Evolutionary conservation across 2,888 invertebrate species (phyloP), one percentile per base, ranked within the genome.

Genomic region (Quadroppia sp.): DNA sequence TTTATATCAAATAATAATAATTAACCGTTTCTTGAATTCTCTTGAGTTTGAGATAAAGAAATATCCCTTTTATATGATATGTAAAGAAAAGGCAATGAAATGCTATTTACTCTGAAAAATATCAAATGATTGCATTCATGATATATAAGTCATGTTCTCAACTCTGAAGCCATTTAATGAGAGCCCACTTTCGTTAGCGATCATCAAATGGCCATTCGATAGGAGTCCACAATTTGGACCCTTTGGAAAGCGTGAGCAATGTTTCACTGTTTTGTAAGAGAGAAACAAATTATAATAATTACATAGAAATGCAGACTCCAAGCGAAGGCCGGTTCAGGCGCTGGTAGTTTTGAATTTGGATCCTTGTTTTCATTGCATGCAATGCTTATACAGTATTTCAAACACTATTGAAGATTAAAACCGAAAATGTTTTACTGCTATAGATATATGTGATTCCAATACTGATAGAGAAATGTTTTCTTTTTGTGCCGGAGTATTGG

Each of bases 241-340:
- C 4, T 25, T 20, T 69, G 69, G 45, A 69, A 69, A 69, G 69
- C 69, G 69, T 69, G 69, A 69, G 69, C 45, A 23, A 17, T 67
- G 20, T 67, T 40, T 36, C 36, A n/a, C 32, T n/a, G 36, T 23
- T 50, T 50, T 50, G 50, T 59, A 59, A 59, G 50, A 50, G 20
- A 4, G 20, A 25, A 20, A 42, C 69, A 69, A 69, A 69, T 69
- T 69, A 69, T 69, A 69, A 69, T 69, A 69, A 69, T 69, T 69
- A 69, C 40, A 69, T 36, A 45, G 42, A 23, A n/a, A 69, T 42
- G 17, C 69, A 15, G 23, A 32, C 36, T 28, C 28, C 9, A 28
- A 28, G 15, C 2, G 45, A 56, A 28, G 28, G 28, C 56, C 28
- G 56, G 40, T 64, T 64, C 9, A 40, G 40, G 40, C 20, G 23